Evolutionary conservation across 1,140 invertebrate genomes (phyloP).

Genomic region (Drosophila takahashii): DNA sequence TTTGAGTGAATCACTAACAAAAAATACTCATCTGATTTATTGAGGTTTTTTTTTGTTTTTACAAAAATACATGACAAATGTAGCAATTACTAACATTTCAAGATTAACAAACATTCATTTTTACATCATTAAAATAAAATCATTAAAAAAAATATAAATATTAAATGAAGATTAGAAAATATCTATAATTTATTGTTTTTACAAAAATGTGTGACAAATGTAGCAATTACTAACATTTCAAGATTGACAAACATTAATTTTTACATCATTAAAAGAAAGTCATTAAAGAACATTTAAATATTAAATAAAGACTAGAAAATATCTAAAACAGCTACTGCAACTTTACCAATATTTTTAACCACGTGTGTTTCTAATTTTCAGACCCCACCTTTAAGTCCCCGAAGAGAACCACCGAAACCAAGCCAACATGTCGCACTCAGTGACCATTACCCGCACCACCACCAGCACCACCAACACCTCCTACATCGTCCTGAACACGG

Average conservation of each 20-base stretch:
- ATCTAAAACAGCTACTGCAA: neutral
- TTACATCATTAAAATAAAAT: too few relatives aligned
- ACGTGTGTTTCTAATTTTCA: neutral
- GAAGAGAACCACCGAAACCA: slow-evolving; percentile 29
- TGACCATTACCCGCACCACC: slow-evolving; percentile 93
- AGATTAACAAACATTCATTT: too few relatives aligned
- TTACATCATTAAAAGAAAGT: too few relatives aligned
- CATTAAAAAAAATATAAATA: too few relatives aligned
- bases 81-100: too few relatives aligned
- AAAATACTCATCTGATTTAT: too few relatives aligned
- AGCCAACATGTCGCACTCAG: slow-evolving; percentile 91
- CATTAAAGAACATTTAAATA: too few relatives aligned
- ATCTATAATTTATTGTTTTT: neutral
- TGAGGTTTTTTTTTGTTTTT: too few relatives aligned
- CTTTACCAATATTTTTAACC: neutral
- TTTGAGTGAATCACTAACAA: neutral
- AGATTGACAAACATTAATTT: too few relatives aligned
- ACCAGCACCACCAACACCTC: slow-evolving; percentile 92
- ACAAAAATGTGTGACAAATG: too few relatives aligned
- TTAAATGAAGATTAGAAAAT: neutral
- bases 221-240: too few relatives aligned
- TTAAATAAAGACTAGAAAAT: neutral
- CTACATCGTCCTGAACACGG: slow-evolving; percentile 90
- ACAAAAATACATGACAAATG: too few relatives aligned
- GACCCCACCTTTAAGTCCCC: slow-evolving; percentile 32